Evolutionary conservation across 2,797 vertebrate species (phyloP), one percentile per base, ranked within the genome.

Genomic region (Xenentodon cancila): DNA sequence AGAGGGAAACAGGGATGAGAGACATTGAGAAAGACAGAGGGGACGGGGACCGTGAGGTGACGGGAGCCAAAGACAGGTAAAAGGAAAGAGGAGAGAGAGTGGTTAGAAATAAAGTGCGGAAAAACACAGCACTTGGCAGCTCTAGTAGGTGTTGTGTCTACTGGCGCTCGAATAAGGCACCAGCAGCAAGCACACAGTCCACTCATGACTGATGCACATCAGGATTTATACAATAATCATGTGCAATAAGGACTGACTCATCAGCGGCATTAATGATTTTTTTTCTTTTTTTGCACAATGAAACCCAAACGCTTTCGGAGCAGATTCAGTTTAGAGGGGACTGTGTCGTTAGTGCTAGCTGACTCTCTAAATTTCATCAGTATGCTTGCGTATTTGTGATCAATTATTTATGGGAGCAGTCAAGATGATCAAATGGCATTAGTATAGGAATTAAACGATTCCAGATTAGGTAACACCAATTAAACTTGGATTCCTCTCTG

Each of bases 81-180:
- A 86, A 85, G 87, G 86, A 80, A 84, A 91, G 75, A 81, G 85
- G 81, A 88, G 80, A 90, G 61, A 85, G 71, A 90, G 88, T 45
- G 73, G 79, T 92, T 92, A 92, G 90, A 87, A 75, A 88, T 87
- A 84, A 79, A 84, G 83, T 73, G 82, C 46, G 69, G 73, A 80
- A 68, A 71, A 80, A 75, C 74, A 84, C 71, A 84, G 73, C 77
- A 68, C 79, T 81, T 44, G 67, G 61, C 62, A 54, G 52, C 68
- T 55, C 60, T 84, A 70, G 58, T 51, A 56, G 69, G 71, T 69
- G 57, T 81, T 77, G 75, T 53, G 65, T 18, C 64, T 77, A 59
- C 55, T 66, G 67, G 69, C 49, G 59, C 60, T 78, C 43, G 59
- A 67, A 65, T 55, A n/a, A 56, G 63, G 74, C 67, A 46, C 55